Evolutionary conservation across 1,140 invertebrate species (phyloP).

Genomic region (Camponotus floridanus): DNA sequence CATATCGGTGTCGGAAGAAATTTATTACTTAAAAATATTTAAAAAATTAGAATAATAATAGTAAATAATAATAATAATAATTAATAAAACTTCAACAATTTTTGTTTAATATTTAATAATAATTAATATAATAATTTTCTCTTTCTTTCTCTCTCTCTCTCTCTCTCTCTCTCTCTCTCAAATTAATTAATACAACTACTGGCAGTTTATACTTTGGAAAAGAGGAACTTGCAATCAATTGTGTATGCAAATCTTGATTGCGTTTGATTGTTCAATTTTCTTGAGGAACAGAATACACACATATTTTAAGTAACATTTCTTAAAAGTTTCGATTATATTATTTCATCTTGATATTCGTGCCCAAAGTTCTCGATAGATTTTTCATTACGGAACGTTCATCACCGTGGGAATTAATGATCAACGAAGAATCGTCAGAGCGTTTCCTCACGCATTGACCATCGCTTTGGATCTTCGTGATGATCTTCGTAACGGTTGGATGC

Average conservation of each 20-base stretch:
- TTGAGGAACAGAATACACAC: not conserved
- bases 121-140: not conserved
- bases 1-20: not conserved
- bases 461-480: slow-evolving; percentile 50
- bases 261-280: not conserved
- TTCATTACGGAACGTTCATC: not conserved
- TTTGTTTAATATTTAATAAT: not conserved
- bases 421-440: slow-evolving; percentile 11
- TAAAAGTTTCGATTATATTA: not conserved
- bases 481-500: slow-evolving; percentile 29
- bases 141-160: no score
- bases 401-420: slow-evolving; percentile 2
- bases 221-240: not conserved
- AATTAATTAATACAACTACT: slow-evolving; percentile 13
- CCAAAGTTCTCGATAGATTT: not conserved
- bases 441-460: slow-evolving; percentile 37
- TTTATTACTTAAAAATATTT: not conserved
- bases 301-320: not conserved
- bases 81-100: not conserved
- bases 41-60: not conserved
- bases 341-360: not conserved
- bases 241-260: not conserved
- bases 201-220: not conserved
- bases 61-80: not conserved
- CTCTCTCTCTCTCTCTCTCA: not conserved